Evolutionary conservation across 2,888 invertebrate genomes (phyloP), one percentile per base, ranked within the genome.

Genomic region (Danaus chrysippus): DNA sequence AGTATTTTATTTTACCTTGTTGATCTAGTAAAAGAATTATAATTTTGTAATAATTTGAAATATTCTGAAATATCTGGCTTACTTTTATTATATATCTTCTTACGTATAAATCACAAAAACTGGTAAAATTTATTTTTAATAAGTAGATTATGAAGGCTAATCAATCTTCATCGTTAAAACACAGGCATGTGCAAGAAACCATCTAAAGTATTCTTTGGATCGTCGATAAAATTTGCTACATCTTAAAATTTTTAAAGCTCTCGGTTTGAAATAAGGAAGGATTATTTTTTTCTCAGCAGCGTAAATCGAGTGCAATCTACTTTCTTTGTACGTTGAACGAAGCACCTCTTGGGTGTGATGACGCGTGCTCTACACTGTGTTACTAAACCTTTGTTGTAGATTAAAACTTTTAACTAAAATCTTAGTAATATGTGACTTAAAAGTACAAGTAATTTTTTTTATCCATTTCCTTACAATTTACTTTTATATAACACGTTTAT

Each of bases 271-370:
- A 56, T 59, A 63, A 59, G 56, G 55, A 59, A 56, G 17, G 23
- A 41, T 58, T 53, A 57, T 63, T 54, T 54, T 60, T 61, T 62
- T 60, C 58, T 61, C 53, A 61, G 17, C 44, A 12, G 53, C 53
- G 63, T 63, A 58, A 46, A 65, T 65, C 58, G 61, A 65, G 65
- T 65, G 63, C 61, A 63, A 61, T 63, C 60, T 56, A 63, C 63
- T 60, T 56, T 56, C 59, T 63, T 65, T 61, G 58, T 61, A 56
- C 61, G 54, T 52, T 44, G 41, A 49, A 63, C 52, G 58, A 56
- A 65, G 65, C 15, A 61, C 54, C 58, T 54, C 65, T 65, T 54
- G 54, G 58, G 56, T 61, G 56, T 61, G 63, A 65, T 63, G 65
- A 65, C 62, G 58, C 52, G 55, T 54, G 42, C 41, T 55, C 42